Evolutionary conservation across 2,113 vertebrate species (phyloP), one percentile per base, ranked within the genome.

Genomic region (Carassius auratus): DNA sequence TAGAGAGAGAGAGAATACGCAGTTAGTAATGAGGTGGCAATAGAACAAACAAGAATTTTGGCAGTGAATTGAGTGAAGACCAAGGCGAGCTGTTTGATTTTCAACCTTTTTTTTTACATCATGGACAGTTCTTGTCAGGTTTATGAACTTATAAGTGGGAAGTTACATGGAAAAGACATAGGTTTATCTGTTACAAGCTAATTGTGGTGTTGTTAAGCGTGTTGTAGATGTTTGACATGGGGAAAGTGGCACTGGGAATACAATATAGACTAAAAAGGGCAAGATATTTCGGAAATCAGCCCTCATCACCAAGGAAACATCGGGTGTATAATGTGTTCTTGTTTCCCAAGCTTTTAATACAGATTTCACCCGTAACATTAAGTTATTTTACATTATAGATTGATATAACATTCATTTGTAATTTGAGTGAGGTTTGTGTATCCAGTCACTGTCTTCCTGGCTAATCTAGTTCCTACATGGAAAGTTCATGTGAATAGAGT

Each of bases 351-450:
- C 86, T 74, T 81, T 88, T 86, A 30, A 83, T 88, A 59, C 88
- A 81, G 87, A 85, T 48, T 57, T 90, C 88, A 19, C 85, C 74
- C 91, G 36, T 88, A 86, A 76, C n/a, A 73, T 69, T 45, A 84
- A 91, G 87, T 80, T 81, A 84, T 93, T 90, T 89, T 86, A 84
- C 85, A 76, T 76, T 57, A 57, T 61, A 77, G 83, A 90, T 90
- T 88, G 1, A 88, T 89, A 81, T 77, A 73, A 89, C 1, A 38
- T 82, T 55, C 30, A 79, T 90, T 87, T 90, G 57, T 87, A 76
- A 78, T 73, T 76, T 8, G 52, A 88, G 62, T 66, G n/a, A 79
- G 9, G 80, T 76, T 48, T 71, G 68, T 42, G 68, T 71, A 42
- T 71, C 8, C 19, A 71, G 36, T 42, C 33, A 21, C 17, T 81